These are phyloP conservation scores for Hiodon tergisus DNA, from an alignment of 2,113 vertebrate genomes.

Conservation along the genomic window DNA sequence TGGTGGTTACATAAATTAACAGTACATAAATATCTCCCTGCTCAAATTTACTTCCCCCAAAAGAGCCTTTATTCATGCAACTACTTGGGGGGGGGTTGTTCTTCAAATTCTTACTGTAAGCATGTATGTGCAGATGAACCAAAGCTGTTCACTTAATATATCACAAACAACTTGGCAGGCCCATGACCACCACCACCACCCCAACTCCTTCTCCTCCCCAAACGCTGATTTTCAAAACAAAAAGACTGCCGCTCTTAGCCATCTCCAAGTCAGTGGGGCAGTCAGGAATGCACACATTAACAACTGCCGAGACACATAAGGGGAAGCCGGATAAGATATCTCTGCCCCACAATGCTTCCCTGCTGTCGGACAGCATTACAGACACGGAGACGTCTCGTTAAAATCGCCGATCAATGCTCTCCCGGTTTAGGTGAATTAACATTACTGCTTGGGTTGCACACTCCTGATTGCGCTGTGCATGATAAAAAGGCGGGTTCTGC, in stretches of 20 bases:
- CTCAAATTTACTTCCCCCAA: too few species aligned
- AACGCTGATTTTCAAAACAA: slow-evolving; percentile 55
- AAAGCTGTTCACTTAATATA: slow-evolving; percentile 47
- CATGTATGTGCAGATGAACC: slow-evolving; percentile 41
- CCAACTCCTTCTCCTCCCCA: slow-evolving; percentile 23
- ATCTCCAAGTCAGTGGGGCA: slow-evolving; percentile 47
- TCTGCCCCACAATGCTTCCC: slow-evolving; percentile 32
- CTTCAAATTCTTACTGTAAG: neutral
- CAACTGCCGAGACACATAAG: slow-evolving; percentile 4
- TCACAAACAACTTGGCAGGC: slow-evolving; percentile 42
- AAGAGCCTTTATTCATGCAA: too few species aligned
- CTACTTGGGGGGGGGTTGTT: too few species aligned
- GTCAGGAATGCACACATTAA: slow-evolving; percentile 47
- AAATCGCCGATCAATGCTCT: slow-evolving; percentile 52
- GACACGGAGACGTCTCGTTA: slow-evolving; percentile 39
- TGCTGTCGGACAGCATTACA: slow-evolving; percentile 46
- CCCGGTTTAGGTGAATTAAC: slow-evolving; percentile 48
- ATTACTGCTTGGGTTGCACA: slow-evolving; percentile 61
- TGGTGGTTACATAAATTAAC: too few species aligned
- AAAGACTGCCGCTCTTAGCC: slow-evolving; percentile 48
- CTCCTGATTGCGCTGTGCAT: slow-evolving; percentile 49
- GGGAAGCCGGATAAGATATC: slow-evolving; percentile 44
- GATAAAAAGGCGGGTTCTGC: slow-evolving; percentile 55
- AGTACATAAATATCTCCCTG: too few species aligned
- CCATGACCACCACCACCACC: slow-evolving; percentile 39